These are phyloP conservation scores for Machimus atricapillus DNA, from an alignment of 2,888 invertebrate species.

Conservation along the genomic window DNA sequence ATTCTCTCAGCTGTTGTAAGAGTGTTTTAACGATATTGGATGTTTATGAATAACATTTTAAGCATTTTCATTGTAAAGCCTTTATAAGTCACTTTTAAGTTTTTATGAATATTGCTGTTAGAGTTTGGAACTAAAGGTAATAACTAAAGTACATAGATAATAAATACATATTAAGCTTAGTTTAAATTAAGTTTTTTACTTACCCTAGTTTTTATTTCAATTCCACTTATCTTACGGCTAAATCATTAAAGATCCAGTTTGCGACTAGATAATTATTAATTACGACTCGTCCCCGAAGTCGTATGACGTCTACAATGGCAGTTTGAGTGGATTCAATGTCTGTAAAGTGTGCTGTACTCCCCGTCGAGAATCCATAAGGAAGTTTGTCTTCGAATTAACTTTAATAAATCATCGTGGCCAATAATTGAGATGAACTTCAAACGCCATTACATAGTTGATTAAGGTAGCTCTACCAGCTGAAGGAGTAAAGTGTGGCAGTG, in stretches of 20 bases:
- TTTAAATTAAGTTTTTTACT: no score
- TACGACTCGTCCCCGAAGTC: not conserved
- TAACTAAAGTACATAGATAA: no score
- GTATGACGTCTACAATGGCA: not conserved
- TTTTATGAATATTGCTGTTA: no score
- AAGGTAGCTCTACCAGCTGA: not conserved
- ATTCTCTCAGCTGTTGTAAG: no score
- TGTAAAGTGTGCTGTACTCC: not conserved
- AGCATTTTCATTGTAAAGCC: no score
- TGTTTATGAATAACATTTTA: no score
- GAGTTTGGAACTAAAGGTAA: no score
- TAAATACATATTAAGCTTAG: no score
- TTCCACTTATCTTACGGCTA: no score
- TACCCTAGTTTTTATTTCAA: no score
- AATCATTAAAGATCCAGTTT: not conserved
- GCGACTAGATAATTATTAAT: not conserved
- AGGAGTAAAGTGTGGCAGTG: not conserved
- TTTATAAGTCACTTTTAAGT: no score
- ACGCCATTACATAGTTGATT: slow-evolving; percentile 44
- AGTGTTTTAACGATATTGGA: no score
- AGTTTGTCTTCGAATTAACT: slow-evolving; percentile 43
- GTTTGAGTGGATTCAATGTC: not conserved
- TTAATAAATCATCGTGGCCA: slow-evolving; percentile 45
- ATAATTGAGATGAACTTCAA: slow-evolving; percentile 47
- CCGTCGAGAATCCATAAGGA: not conserved